A percentile compares a stretch with the other conserved stretches of the same genome.
phyloP scores from a whole-genome alignment of 2,797 vertebrate species.

The Poeciliopsis paucimaculata region DNA sequence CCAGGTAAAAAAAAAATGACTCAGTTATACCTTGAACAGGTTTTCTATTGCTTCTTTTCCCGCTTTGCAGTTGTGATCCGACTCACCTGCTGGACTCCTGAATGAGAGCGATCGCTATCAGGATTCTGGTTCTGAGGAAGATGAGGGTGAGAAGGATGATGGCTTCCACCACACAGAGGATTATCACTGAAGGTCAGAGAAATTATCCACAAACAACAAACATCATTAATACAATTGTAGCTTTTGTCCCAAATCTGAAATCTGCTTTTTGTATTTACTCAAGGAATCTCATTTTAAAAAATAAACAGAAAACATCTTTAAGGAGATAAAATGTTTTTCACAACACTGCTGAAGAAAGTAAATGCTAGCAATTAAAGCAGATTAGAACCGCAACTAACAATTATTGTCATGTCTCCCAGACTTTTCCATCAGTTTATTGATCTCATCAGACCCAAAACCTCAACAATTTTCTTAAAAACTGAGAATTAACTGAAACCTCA shows the following conservation, averaged over 20 bases:
- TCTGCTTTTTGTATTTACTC: not conserved
- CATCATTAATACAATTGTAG: not conserved
- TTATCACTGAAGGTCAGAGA: conserved; percentile 81
- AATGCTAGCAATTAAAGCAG: not conserved
- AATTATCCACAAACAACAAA: not conserved
- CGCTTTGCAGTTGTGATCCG: not conserved
- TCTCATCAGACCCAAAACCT: not conserved
- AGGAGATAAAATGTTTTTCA: not conserved
- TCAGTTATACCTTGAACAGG: not conserved
- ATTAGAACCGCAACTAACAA: no score
- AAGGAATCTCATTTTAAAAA: not conserved
- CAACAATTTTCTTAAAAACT: not conserved
- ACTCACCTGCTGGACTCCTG: conserved; percentile 89
- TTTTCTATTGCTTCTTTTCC: not conserved
- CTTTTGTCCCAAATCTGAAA: not conserved
- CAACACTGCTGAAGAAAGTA: not conserved
- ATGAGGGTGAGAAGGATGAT: conserved; percentile 85
- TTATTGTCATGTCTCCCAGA: no score
- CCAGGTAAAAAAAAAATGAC: not conserved
- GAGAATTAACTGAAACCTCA: not conserved
- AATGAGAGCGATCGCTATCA: conserved; percentile 89
- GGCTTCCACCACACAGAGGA: conserved; percentile 82
- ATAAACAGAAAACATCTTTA: not conserved
- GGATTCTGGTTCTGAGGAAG: conserved; percentile 87
- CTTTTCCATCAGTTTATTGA: no score